A percentile compares a stretch with the other conserved stretches of the same genome.
phyloP scores from a whole-genome alignment of 2,113 vertebrate genomes.

The Chamaetylas fuelleborni region DNA sequence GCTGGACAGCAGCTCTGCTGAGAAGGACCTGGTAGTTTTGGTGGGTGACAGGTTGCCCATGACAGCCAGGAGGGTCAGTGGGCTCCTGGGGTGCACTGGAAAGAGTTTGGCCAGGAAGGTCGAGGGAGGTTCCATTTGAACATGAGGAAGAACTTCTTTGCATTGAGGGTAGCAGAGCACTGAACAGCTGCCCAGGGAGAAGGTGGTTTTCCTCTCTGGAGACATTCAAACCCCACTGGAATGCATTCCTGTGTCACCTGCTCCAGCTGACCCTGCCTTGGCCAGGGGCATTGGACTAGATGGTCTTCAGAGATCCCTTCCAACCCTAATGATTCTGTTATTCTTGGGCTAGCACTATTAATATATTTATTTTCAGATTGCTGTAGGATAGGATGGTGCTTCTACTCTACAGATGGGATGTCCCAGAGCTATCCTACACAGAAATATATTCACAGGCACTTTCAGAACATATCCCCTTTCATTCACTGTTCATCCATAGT shows the following conservation, averaged over 20 bases:
- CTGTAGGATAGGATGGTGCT: background rate
- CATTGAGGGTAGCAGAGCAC: background rate
- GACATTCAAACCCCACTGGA: background rate
- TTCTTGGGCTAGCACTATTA: background rate
- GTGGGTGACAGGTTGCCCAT: background rate
- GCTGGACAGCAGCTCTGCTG: background rate
- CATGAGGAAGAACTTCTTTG: background rate
- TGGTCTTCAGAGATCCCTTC: background rate
- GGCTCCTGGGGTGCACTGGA: accelerated
- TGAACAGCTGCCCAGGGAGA: background rate
- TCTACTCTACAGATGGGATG: background rate
- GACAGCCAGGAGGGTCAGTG: background rate
- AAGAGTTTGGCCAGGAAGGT: background rate
- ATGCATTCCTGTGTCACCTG: background rate
- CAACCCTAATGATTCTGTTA: background rate
- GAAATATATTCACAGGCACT: background rate
- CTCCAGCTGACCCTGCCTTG: background rate
- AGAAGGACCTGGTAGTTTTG: background rate
- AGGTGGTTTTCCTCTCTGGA: background rate
- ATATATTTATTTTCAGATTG: background rate
- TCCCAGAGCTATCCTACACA: background rate
- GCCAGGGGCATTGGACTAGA: background rate
- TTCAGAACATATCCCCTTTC: background rate
- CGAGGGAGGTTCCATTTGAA: background rate
- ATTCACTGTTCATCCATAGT: background rate